phyloP scores from a whole-genome alignment of 1,140 invertebrate species.

The Cotesia vestalis region DNA sequence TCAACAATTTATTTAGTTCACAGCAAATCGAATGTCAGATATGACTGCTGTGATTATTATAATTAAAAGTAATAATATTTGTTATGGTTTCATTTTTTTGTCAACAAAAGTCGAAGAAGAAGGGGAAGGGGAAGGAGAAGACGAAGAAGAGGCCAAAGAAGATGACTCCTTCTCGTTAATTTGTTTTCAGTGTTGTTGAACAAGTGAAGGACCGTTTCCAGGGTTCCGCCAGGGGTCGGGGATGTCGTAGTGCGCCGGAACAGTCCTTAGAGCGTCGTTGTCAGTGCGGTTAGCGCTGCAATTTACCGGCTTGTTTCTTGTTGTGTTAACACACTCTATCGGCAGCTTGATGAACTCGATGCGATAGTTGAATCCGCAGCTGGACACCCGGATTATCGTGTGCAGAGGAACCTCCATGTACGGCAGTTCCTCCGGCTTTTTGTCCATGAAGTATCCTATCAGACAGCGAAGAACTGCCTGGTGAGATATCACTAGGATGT shows the following conservation, averaged over 20 bases:
- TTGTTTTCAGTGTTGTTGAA: slow-evolving; percentile 59
- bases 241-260: slow-evolving; percentile 78
- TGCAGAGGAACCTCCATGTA: slow-evolving; percentile 93
- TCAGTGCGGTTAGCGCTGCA: slow-evolving; percentile 71
- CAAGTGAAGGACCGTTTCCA: slow-evolving; percentile 56
- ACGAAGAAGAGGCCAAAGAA: slow-evolving; percentile 25
- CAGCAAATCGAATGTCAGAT: too few relatives aligned
- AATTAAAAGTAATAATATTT: background rate
- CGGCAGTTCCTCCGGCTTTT: slow-evolving; percentile 83
- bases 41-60: too few relatives aligned
- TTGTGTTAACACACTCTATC: slow-evolving; percentile 87
- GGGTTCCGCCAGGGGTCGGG: slow-evolving; percentile 64
- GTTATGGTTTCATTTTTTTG: background rate
- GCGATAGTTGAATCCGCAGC: slow-evolving; percentile 84
- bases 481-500: slow-evolving; percentile 88
- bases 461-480: slow-evolving; percentile 92
- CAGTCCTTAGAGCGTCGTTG: slow-evolving; percentile 74
- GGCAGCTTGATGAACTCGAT: slow-evolving; percentile 83
- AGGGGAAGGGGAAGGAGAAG: slow-evolving; percentile 12
- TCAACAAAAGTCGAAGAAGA: slow-evolving; percentile 5
- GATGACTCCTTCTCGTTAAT: slow-evolving; percentile 26
- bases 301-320: slow-evolving; percentile 75
- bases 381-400: slow-evolving; percentile 86
- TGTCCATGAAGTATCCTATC: slow-evolving; percentile 89
- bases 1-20: background rate